Conservation (phyloP, 2,797 vertebrate species). For the Schizopygopsis malacanthus region DNA sequence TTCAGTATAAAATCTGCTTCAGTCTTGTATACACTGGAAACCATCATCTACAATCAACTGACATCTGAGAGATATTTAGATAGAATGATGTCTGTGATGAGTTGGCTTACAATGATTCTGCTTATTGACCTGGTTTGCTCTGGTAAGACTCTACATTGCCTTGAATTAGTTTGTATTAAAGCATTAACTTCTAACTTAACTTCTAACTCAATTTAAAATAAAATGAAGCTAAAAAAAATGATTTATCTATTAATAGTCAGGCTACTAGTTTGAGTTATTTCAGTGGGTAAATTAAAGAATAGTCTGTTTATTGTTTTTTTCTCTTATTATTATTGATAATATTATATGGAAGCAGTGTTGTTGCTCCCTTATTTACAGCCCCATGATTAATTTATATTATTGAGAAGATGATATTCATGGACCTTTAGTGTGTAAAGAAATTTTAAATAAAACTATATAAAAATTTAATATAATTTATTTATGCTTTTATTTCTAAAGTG, state of each 20-base stretch:
- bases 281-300: background rate
- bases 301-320: background rate
- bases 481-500: background rate
- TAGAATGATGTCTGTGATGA: constrained; percentile 25
- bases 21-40: no score
- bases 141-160: constrained; percentile 53
- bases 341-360: background rate
- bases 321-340: background rate
- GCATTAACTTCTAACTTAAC: background rate
- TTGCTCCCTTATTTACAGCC: background rate
- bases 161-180: background rate
- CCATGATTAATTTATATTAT: background rate
- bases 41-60: background rate
- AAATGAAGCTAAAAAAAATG: background rate
- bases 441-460: background rate
- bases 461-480: background rate
- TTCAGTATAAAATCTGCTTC: background rate
- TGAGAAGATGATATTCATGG: background rate
- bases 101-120: constrained; percentile 7
- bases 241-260: background rate
- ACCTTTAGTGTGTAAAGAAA: background rate
- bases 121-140: constrained; percentile 42
- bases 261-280: background rate
- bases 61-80: background rate
- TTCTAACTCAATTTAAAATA: background rate